phyloP scores from a whole-genome alignment of 1,140 invertebrate genomes.

The Heliothis virescens region DNA sequence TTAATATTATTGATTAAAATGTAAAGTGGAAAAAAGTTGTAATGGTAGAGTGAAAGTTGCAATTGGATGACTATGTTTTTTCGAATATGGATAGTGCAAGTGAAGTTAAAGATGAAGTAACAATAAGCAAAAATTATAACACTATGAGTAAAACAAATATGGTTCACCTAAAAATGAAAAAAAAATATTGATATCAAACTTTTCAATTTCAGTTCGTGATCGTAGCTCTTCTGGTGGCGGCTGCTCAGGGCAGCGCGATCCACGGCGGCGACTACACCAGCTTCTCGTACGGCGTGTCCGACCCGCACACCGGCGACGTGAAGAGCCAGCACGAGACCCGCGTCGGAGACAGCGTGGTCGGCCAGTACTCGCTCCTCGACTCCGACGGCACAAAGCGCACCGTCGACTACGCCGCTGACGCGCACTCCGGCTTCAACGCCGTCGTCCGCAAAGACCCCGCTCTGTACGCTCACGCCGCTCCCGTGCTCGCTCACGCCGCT shows the following conservation, averaged over 20 bases:
- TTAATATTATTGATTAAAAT: slow-evolving; percentile 11
- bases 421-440: slow-evolving; percentile 80
- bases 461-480: slow-evolving; percentile 62
- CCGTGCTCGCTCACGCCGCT: slow-evolving; percentile 58
- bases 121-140: too few relatives aligned
- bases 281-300: slow-evolving; percentile 83
- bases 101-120: too few relatives aligned
- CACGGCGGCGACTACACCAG: slow-evolving; percentile 75
- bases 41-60: not conserved
- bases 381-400: slow-evolving; percentile 84
- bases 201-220: slow-evolving; percentile 72
- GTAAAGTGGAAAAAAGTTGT: slow-evolving; percentile 26
- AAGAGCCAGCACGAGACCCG: slow-evolving; percentile 85
- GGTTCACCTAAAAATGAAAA: too few relatives aligned
- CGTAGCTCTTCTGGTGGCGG: slow-evolving; percentile 75
- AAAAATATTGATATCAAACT: not conserved
- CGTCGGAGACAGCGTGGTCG: too few relatives aligned
- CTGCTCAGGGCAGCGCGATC: slow-evolving; percentile 71
- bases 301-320: slow-evolving; percentile 85
- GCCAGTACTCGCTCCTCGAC: slow-evolving; percentile 83
- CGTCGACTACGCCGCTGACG: slow-evolving; percentile 84
- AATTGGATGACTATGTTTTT: not conserved
- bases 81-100: too few relatives aligned
- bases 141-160: too few relatives aligned
- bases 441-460: slow-evolving; percentile 75